Conservation (phyloP, 2,797 vertebrate species). For the Gambusia yucatana region DNA sequence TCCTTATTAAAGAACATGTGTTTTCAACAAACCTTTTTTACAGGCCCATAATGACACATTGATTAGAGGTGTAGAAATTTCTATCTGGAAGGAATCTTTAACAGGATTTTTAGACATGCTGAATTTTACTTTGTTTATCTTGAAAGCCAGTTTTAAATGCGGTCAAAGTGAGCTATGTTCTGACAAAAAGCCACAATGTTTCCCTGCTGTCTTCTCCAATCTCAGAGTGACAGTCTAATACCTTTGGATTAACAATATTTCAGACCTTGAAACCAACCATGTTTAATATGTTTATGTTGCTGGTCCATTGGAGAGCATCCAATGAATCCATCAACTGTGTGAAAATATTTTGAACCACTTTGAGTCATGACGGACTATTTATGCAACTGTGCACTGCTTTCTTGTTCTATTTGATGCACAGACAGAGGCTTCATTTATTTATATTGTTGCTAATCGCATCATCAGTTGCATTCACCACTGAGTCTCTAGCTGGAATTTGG, state of each 20-base stretch:
- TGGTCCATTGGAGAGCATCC: neutral
- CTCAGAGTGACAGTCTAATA: slow-evolving; percentile 11
- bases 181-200: slow-evolving; percentile 19
- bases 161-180: slow-evolving; percentile 19
- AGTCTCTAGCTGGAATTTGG: neutral
- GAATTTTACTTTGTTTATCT: slow-evolving; percentile 51
- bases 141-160: slow-evolving; percentile 54
- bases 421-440: neutral
- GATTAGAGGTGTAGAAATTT: slow-evolving; percentile 55
- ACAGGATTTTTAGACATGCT: slow-evolving; percentile 55
- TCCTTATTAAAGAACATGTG: slow-evolving; percentile 38
- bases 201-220: slow-evolving; percentile 25
- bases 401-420: no score
- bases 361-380: neutral
- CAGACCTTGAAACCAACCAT: slow-evolving; percentile 18
- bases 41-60: slow-evolving; percentile 48
- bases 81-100: slow-evolving; percentile 60
- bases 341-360: neutral
- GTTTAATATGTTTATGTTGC: slow-evolving; percentile 11
- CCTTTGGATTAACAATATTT: slow-evolving; percentile 9
- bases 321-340: neutral
- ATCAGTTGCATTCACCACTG: neutral
- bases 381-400: neutral
- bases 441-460: neutral
- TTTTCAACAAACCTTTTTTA: slow-evolving; percentile 63